Conservation (phyloP, 1,140 invertebrate species). For the Leptinotarsa undecemlineata region DNA sequence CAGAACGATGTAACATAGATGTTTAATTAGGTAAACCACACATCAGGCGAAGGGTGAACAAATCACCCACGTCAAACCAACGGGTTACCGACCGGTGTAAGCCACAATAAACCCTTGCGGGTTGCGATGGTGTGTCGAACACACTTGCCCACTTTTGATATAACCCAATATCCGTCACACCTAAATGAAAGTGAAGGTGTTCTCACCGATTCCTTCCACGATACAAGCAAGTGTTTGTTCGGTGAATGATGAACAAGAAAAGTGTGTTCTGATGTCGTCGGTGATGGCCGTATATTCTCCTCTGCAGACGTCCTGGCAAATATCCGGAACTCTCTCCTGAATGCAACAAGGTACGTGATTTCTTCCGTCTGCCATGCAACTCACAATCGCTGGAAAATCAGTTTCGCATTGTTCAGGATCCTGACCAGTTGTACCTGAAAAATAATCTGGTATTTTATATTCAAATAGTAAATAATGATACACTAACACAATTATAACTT, state of each 20-base stretch:
- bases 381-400: constrained; percentile 76
- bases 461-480: not conserved
- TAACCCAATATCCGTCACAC: no score
- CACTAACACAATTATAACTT: no score
- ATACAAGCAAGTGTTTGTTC: constrained; percentile 80
- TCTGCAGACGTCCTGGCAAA: constrained; percentile 82
- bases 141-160: no score
- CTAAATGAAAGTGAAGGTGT: not conserved
- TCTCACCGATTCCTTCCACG: constrained; percentile 75
- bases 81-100: no score
- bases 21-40: no score
- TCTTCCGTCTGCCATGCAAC: constrained; percentile 74
- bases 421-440: constrained; percentile 68
- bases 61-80: no score
- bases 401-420: constrained; percentile 78
- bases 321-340: constrained; percentile 76
- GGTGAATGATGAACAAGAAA: constrained; percentile 81
- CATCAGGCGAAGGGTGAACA: no score
- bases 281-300: constrained; percentile 83
- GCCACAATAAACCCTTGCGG: no score
- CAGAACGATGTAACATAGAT: no score
- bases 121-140: no score
- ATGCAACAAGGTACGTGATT: constrained; percentile 85
- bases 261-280: constrained; percentile 79
- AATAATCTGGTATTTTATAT: constrained; percentile 8